A percentile compares a stretch with the other conserved stretches of the same genome.
These are phyloP conservation scores for Cepaea hortensis DNA, from an alignment of 2,888 invertebrate species.

Conservation along the genomic window DNA sequence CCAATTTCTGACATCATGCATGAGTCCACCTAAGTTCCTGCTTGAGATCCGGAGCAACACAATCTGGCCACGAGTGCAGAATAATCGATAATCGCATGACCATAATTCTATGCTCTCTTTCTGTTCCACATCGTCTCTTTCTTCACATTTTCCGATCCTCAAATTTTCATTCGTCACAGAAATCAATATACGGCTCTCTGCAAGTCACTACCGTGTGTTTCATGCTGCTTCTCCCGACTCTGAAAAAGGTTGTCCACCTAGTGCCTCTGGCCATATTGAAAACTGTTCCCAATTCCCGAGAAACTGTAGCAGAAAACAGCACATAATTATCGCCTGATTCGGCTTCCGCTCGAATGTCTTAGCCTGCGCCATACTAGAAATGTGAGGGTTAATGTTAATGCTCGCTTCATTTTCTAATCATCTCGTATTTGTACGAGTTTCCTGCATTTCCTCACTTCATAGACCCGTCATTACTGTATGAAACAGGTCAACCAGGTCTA, in stretches of 20 bases:
- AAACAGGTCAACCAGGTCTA: neutral
- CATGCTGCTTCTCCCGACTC: neutral
- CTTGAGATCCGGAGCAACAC: slow-evolving; percentile 14
- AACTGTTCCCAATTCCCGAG: neutral
- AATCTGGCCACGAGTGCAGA: slow-evolving; percentile 29
- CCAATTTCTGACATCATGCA: slow-evolving; percentile 30
- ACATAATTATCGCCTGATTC: neutral
- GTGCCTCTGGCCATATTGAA: neutral
- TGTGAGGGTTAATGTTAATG: neutral
- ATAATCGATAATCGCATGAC: slow-evolving; percentile 29
- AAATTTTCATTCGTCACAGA: slow-evolving; percentile 6
- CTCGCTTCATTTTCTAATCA: neutral
- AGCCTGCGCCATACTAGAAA: neutral
- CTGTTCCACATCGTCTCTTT: neutral
- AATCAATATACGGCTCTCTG: neutral
- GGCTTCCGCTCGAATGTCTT: neutral
- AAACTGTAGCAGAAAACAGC: neutral
- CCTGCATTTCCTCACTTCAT: neutral
- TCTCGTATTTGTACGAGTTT: neutral
- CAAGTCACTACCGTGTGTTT: neutral
- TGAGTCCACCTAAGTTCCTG: slow-evolving; percentile 8
- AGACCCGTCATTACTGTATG: neutral
- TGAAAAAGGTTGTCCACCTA: neutral
- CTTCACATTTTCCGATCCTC: neutral
- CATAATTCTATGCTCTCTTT: neutral